Evolutionary conservation across 2,797 vertebrate genomes (phyloP).

Genomic region (Micromesistius poutassou): DNA sequence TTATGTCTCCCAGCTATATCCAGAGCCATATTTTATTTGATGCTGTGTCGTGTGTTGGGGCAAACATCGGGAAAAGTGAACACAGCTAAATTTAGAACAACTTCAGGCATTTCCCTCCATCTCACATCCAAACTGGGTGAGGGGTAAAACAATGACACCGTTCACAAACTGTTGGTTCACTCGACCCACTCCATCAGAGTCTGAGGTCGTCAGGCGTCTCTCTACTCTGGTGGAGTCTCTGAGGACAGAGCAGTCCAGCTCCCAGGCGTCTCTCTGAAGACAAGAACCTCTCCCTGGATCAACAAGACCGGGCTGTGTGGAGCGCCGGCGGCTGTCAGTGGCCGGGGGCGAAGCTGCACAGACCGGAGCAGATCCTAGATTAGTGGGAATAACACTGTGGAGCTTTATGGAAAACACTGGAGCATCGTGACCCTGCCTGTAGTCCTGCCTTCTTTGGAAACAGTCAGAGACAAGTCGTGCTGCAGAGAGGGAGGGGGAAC

Average conservation of each 20-base stretch:
- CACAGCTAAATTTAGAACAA: not conserved
- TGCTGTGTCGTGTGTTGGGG: too few species aligned
- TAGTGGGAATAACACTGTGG: not conserved
- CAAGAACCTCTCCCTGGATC: too few species aligned
- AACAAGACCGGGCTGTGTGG: too few species aligned
- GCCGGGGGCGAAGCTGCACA: too few species aligned
- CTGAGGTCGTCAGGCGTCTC: too few species aligned
- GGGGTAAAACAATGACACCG: not conserved
- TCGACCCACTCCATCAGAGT: not conserved
- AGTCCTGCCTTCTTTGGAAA: not conserved
- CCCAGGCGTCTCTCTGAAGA: too few species aligned
- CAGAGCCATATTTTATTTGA: too few species aligned
- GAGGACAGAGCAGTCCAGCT: not conserved
- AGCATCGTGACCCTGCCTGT: not conserved
- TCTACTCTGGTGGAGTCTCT: too few species aligned
- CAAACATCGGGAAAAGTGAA: not conserved
- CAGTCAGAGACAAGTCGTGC: not conserved
- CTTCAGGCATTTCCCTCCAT: not conserved
- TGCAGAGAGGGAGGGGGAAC: not conserved
- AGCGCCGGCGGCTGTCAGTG: too few species aligned
- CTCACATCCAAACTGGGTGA: not conserved
- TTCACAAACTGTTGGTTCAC: not conserved
- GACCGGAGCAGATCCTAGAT: not conserved
- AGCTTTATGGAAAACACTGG: not conserved
- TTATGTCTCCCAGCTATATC: too few species aligned